Base-by-base conservation (phyloP, 2,113 vertebrate species). In the Athene cunicularia region DNA sequence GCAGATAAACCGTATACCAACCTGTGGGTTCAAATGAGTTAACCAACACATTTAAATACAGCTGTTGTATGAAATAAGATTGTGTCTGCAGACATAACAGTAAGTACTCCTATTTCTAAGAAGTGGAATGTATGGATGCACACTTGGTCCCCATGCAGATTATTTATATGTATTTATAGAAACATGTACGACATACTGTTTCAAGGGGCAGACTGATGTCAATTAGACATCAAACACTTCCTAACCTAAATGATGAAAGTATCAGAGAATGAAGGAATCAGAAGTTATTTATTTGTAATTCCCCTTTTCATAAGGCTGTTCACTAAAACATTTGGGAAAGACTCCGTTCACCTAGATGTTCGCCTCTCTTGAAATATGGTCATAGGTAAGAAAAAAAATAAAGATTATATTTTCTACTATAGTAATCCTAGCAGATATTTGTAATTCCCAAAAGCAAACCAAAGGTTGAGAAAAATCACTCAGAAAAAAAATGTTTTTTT, bases 141-240 rank as follows among this genome's bases (percentile, higher is more conserved):
- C 20, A 45, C 39, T 72, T 52, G 62, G 74, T 58, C 63, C 67
- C 71, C 74, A 60, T 0, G 0, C 49, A 88, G 80, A 53, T 73
- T 74, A 93, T 90, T 75, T 90, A 70, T 45, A 85, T 91, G 18
- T 45, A 74, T 93, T 93, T 93, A 85, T 76, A 91, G 33, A 90
- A 81, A 85, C 56, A 87, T 15, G 28, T 49, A 59, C 0, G 0
- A 47, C 50, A 80, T 28, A 37, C 35, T 52, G 33, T 71, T 94
- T 77, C 66, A 96, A 90, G 66, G 71, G 53, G 85, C 27, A 93
- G 43, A 30, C 3, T 47, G 30, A 88, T 80, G 33, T 60, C 83
- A 60, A 8, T 12, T 60, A 56, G 43, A n/a, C 27, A 63, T 22
- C 43, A 64, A 3, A 75, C 9, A 39, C 18, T 59, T 81, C 43